A percentile compares a stretch with the other conserved stretches of the same genome.
Conservation (phyloP, 2,113 vertebrate genomes). For the Lepus timidus region DNA sequence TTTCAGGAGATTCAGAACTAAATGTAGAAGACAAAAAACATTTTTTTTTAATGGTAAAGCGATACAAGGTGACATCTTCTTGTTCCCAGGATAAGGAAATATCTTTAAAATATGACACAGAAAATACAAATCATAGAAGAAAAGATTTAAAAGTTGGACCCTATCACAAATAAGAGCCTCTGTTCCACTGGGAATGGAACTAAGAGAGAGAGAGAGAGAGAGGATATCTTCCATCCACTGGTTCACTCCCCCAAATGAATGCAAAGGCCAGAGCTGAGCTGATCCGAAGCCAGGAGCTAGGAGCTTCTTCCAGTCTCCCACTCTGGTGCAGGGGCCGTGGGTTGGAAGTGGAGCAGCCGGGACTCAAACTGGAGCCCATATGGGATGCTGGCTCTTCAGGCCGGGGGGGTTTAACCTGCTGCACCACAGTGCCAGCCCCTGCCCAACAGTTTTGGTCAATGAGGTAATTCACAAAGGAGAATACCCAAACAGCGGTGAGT, state of each 20-base stretch:
- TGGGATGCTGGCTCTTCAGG: too few species aligned
- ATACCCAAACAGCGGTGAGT: not conserved
- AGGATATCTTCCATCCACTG: too few species aligned
- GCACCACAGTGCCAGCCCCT: too few species aligned
- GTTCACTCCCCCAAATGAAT: too few species aligned
- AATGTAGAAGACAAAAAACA: not conserved
- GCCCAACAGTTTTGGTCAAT: not conserved
- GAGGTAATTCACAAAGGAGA: not conserved
- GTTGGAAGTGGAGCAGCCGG: too few species aligned
- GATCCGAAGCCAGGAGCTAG: too few species aligned
- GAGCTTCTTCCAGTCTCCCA: too few species aligned
- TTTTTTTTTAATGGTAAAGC: not conserved
- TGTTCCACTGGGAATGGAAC: not conserved
- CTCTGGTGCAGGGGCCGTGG: too few species aligned
- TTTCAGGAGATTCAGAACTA: not conserved
- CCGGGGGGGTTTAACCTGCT: too few species aligned
- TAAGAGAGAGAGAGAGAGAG: not conserved
- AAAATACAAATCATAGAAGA: slow-evolving; percentile 2
- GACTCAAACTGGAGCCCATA: too few species aligned
- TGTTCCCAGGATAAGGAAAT: not conserved
- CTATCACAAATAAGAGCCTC: not conserved
- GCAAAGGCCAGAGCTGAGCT: too few species aligned
- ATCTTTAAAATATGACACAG: not conserved
- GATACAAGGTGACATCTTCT: not conserved
- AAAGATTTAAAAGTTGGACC: not conserved